Base-by-base conservation (phyloP, 2,113 vertebrate species). In the Pardalotus punctatus region DNA sequence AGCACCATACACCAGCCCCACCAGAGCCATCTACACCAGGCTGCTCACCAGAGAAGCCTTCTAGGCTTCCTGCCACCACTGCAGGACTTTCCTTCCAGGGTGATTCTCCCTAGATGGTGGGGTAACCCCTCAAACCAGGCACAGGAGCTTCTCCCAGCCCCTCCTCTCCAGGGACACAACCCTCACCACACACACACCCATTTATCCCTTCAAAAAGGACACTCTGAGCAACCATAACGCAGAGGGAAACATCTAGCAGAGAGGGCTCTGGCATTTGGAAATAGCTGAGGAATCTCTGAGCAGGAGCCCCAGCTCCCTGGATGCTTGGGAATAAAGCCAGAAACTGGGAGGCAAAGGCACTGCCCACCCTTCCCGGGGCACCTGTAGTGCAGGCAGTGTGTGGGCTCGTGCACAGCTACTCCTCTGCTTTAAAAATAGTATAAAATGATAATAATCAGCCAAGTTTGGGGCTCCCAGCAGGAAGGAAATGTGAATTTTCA, bases 171-270 rank as follows among this genome's bases (percentile, higher is more conserved):
- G 40, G 23, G n/a, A 10, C 51, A 10, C 35, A 48, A 1, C 47
- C 65, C 65, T 74, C 3, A 5, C 51, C 23, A 5, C 70, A 35
- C 9, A 1, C 78, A 14, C 3, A 0, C 45, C 3, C 15, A 20
- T 81, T 60, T 83, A 61, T 43, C 0, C 0, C 74, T 54, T 62
- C 3, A 2, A 0, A 58, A 88, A 56, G 48, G 12, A 31, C 58
- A 8, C 4, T 0, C 58, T 3, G 31, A 64, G 42, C n/a, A 36
- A 17, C 60, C 47, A 2, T 3, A 45, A 42, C 0, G 2, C 8
- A 9, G 38, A 35, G 12, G 43, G 82, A 50, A 53, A 13, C 22
- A 10, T 43, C 61, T 51, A 60, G 57, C 57, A 61, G 87, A 35
- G 12, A n/a, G 50, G 43, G 66, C 40, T 72, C n/a, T 72, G 77